phyloP scores from a whole-genome alignment of 2,888 invertebrate species.

The Gastracanthus pulcherrimus region DNA sequence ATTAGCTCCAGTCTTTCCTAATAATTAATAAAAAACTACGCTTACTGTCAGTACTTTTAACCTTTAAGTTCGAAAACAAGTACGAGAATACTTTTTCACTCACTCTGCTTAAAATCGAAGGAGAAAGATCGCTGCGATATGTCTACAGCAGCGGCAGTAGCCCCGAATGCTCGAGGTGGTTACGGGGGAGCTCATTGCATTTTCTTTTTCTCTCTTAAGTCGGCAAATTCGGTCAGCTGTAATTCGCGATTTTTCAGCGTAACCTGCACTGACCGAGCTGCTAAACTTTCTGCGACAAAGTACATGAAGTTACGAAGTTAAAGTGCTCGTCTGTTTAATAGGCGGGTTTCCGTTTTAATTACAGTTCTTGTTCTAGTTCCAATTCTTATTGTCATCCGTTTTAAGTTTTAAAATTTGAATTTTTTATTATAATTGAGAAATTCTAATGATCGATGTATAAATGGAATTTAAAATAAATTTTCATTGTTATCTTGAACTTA shows the following conservation, averaged over 20 bases:
- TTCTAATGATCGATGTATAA: too few species aligned
- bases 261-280: slow-evolving; percentile 16
- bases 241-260: slow-evolving; percentile 51
- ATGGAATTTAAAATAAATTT: too few species aligned
- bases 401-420: too few species aligned
- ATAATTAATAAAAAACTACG: too few species aligned
- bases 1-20: too few species aligned
- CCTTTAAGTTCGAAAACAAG: neutral
- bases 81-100: neutral
- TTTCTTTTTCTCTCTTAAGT: neutral
- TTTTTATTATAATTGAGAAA: too few species aligned
- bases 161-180: neutral
- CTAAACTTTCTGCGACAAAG: slow-evolving; percentile 26
- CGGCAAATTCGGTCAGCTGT: slow-evolving; percentile 31
- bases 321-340: slow-evolving; percentile 15
- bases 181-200: neutral
- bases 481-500: too few species aligned
- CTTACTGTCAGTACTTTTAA: too few species aligned
- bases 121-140: neutral
- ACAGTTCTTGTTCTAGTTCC: neutral
- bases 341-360: slow-evolving; percentile 13
- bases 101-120: neutral
- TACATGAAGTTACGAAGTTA: neutral
- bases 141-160: too few species aligned
- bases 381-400: neutral